These are phyloP conservation scores for Agrilus mali DNA, from an alignment of 2,888 invertebrate genomes.

Conservation along the genomic window DNA sequence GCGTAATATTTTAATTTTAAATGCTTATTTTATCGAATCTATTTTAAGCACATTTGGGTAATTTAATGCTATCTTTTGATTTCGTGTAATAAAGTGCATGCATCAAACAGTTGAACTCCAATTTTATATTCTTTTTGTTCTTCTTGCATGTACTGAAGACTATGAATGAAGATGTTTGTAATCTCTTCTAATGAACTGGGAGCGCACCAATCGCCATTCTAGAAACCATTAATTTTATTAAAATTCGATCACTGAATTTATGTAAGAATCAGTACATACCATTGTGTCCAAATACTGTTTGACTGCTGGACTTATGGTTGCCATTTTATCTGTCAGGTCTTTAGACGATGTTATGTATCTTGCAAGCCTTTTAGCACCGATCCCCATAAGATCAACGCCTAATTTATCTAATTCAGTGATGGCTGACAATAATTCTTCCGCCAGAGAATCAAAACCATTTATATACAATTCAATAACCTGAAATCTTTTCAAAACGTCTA, in stretches of 20 bases:
- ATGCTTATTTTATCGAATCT: too few species aligned
- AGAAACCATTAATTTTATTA: not conserved
- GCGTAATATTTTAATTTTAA: too few species aligned
- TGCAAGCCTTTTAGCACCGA: slow-evolving; percentile 72
- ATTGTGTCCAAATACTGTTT: slow-evolving; percentile 61
- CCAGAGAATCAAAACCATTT: slow-evolving; percentile 48
- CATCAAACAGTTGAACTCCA: slow-evolving; percentile 38
- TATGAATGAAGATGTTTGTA: slow-evolving; percentile 30
- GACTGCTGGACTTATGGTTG: slow-evolving; percentile 64
- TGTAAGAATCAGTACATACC: too few species aligned
- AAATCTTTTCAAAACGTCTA: slow-evolving; percentile 60
- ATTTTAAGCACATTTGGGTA: too few species aligned
- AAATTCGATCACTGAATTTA: slow-evolving; percentile 3
- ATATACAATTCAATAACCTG: slow-evolving; percentile 55
- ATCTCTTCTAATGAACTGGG: slow-evolving; percentile 26
- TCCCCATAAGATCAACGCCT: slow-evolving; percentile 57
- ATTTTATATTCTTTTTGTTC: slow-evolving; percentile 32
- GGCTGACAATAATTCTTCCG: slow-evolving; percentile 48
- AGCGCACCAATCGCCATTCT: slow-evolving; percentile 31
- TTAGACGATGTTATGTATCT: slow-evolving; percentile 47
- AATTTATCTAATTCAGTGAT: slow-evolving; percentile 57
- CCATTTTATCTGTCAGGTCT: slow-evolving; percentile 51
- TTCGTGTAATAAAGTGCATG: slow-evolving; percentile 29
- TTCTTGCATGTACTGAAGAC: slow-evolving; percentile 32
- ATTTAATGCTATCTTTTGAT: slow-evolving; percentile 14